These are phyloP conservation scores for Megaceryle maxima DNA, from an alignment of 2,113 vertebrate species.

Conservation along the genomic window DNA sequence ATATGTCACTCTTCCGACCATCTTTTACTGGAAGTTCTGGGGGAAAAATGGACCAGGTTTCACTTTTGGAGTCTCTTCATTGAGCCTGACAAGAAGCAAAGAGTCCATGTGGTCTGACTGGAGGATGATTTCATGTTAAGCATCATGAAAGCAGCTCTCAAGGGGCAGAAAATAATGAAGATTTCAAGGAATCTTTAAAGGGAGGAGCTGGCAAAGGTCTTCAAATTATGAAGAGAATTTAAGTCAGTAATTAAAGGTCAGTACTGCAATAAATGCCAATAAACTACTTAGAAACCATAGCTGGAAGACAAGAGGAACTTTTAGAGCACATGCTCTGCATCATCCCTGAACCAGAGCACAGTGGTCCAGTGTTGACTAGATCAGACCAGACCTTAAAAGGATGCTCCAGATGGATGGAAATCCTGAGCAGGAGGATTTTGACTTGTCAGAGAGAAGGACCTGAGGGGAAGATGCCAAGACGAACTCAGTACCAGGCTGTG, in stretches of 20 bases:
- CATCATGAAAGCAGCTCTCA: not conserved
- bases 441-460: not conserved
- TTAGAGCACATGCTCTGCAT: not conserved
- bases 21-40: not conserved
- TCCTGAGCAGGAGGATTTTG: not conserved
- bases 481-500: not conserved
- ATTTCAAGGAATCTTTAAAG: not conserved
- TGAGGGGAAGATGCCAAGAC: not conserved
- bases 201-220: not conserved
- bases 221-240: not conserved
- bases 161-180: not conserved
- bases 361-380: not conserved
- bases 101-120: not conserved
- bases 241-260: not conserved
- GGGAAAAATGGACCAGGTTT: not conserved
- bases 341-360: not conserved
- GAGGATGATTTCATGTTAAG: not conserved
- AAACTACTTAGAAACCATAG: not conserved
- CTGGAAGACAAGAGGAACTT: not conserved
- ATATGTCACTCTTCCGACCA: not conserved
- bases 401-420: not conserved
- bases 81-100: not conserved
- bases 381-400: not conserved
- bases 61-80: not conserved
- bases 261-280: not conserved